Base-by-base conservation (phyloP, 2,797 vertebrate genomes). In the Ptychobarbus kaznakovi region DNA sequence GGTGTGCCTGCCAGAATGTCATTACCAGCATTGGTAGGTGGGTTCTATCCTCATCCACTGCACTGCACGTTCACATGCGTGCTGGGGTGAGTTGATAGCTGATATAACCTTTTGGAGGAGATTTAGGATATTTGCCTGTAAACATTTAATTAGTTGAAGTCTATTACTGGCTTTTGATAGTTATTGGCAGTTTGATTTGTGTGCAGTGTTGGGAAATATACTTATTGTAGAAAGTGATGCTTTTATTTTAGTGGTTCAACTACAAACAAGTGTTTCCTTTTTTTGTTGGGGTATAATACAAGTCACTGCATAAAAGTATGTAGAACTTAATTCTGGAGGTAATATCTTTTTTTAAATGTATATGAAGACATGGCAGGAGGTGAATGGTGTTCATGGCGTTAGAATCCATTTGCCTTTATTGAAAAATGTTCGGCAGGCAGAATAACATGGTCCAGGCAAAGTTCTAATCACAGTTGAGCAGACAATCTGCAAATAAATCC, bases 11-110 rank as follows among this genome's bases (percentile, higher is more conserved):
- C 87, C 87, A 88, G 87, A 79, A 88, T 88, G 83, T 86, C 87
- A 88, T 88, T 88, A 88, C 87, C 80, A 82, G 69, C 38, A 38
- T 83, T 88, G 87, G 83, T 85, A 88, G 87, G 83, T 86, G 87
- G 87, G 83, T 80, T 80, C 80, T 88, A 74, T 86, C 80, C 80
- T 74, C 70, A 38, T 84, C 83, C 80, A 74, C 25, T 35, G 51
- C 65, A 35, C 84, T 77, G 84, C 83, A 83, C 69, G 80, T 81
- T 80, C 51, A 73, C 68, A 74, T 79, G 79, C 82, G 44, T 75
- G 81, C 84, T 83, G 82, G 72, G 11, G 38, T 65, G 44, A 85
- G 68, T 56, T 84, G 86, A 86, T 58, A 44, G 75, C 80, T 75
- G 66, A 73, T 63, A 74, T 84, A 84, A 86, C 74, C 81, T 86